Conservation (phyloP, 1,140 invertebrate species). For the Tribolium madens region DNA sequence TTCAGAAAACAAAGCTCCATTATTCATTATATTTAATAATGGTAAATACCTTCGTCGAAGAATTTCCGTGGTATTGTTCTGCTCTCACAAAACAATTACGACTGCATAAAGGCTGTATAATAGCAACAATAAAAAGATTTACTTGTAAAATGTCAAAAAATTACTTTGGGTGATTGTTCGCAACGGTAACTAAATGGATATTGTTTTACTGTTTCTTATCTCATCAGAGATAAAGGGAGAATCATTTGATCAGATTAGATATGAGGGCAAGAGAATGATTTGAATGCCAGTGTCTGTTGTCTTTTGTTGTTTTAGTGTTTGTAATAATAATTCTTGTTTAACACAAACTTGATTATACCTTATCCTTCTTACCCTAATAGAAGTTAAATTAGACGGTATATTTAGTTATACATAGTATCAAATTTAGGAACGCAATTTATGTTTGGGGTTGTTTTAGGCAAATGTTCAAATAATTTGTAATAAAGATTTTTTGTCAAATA, state of each 20-base stretch:
- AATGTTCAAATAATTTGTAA: neutral
- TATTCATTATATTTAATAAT: neutral
- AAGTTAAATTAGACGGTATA: slow-evolving; percentile 26
- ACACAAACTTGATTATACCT: slow-evolving; percentile 8
- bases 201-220: neutral
- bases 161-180: too few relatives aligned
- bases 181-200: neutral
- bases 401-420: slow-evolving; percentile 18
- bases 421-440: neutral
- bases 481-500: too few relatives aligned
- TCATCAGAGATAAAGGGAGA: neutral
- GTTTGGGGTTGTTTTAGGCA: neutral
- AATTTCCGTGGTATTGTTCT: neutral
- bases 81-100: neutral
- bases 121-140: too few relatives aligned
- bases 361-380: slow-evolving; percentile 31
- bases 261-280: neutral
- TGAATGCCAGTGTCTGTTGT: neutral
- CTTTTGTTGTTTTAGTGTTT: slow-evolving; percentile 16
- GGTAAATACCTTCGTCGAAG: neutral
- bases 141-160: too few relatives aligned
- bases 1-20: neutral
- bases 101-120: neutral
- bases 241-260: neutral
- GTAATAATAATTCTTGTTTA: slow-evolving; percentile 7